Base-by-base conservation (phyloP, 2,888 invertebrate genomes). In the Plagodis dolabraria region DNA sequence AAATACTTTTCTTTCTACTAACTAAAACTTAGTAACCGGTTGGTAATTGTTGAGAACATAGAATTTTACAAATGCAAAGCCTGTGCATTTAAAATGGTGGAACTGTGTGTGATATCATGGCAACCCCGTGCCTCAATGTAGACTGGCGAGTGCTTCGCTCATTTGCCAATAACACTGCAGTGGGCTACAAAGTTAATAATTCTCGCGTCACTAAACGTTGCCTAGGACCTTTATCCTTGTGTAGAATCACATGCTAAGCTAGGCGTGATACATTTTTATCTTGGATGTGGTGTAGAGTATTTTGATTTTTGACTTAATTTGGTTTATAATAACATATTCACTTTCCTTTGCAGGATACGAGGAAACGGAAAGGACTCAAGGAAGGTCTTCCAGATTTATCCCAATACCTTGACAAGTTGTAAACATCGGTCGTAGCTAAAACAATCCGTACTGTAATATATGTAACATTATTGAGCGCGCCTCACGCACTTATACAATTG, bases 321-420 rank as follows among this genome's bases (percentile, higher is more conserved):
- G n/a, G 46, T 52, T 54, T 50, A 46, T 12, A 53, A 40, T 40
- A 35, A 22, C 5, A 5, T n/a, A n/a, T 34, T 42, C 42, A 51
- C 6, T 60, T 53, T 63, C 7, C 33, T 7, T 63, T 93, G 49
- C 93, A 96, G 95, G 98, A 98, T 58, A 99, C 98, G 76, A 97
- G 99, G 89, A 99, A 99, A 94, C 96, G 99, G 93, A 99, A 99
- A 95, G 99, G 99, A 92, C 95, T 99, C 85, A 99, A 99, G 94
- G 99, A 99, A 86, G 98, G 98, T 88, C 95, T 99, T 75, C 99
- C 99, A 80, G 97, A 98, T 86, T 94, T 99, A 83, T 93, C 96
- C 83, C 96, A 97, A 94, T 99, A 98, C 93, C 94, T 99, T 94
- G 99, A 99, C 95, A 99, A 99, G 94, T 94, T 99, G 96, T 99